Base-by-base conservation (phyloP, 1,140 invertebrate genomes). In the Cotesia glomerata region DNA sequence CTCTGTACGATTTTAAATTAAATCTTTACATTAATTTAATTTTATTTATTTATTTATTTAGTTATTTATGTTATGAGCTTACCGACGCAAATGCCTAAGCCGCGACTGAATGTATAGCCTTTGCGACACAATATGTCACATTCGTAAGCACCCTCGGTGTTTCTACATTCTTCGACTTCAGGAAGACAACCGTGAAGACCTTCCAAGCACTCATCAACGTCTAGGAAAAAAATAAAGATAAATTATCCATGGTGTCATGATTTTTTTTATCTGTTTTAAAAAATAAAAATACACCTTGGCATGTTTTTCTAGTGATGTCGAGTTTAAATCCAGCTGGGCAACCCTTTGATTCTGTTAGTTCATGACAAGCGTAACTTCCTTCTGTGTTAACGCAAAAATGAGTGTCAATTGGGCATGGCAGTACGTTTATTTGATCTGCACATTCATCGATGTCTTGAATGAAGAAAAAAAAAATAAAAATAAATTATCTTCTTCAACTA, bases 401-500 rank as follows among this genome's bases (percentile, higher is more conserved):
- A 0, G 88, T 91, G 2, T 89, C 81, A 35, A 81, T 80, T 32
- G 90, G 89, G 78, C 93, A 94, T 72, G 91, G 88, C 75, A n/a
- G 26, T 11, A 92, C 86, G 16, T 83, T 82, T 4, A 88, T 85
- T 63, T 88, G 85, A 0, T 84, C 76, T 45, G 39, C 39, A 76
- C 93, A 95, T 84, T 95, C 93, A 76, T 95, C 91, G 18, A 93
- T 88, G 85, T 93, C 92, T 93, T 45, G 2, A 26, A 26, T 3
- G 26, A 26, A 26, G 1, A 18, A 56, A 14, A 54, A 70, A 49
- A 49, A 26, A 61, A 45, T 16, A 70, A 61, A 36, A 69, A 58
- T 56, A 32, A 56, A 59, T 36, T 59, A 7, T 11, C 16, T 7
- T 59, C 4, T n/a, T 26, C 1, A 49, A 26, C 26, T 45, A 45